Conservation (phyloP, 35 echinoderm and acorn worm species). For the Strongylocentrotus purpuratus region DNA sequence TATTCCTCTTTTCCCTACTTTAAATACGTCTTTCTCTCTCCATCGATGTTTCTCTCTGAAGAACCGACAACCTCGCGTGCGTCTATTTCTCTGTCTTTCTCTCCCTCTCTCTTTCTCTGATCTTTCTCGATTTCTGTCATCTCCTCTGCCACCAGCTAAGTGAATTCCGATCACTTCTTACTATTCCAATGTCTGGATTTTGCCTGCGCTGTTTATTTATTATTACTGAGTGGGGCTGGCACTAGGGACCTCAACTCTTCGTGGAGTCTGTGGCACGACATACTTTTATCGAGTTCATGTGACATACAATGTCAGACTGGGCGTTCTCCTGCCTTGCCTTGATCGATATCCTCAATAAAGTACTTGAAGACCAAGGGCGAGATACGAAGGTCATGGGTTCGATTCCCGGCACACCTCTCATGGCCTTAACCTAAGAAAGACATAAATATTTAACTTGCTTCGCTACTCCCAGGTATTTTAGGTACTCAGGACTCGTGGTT, state of each 20-base stretch:
- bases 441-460: too few relatives aligned
- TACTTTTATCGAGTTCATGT: constrained; percentile 5
- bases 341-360: neutral
- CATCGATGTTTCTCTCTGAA: neutral
- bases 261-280: neutral
- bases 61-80: neutral
- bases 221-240: constrained; percentile 19
- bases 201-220: constrained; percentile 38
- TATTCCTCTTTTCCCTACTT: neutral
- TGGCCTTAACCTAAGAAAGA: too few relatives aligned
- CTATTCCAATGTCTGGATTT: constrained; percentile 29
- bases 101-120: neutral
- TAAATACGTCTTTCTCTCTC: neutral
- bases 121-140: constrained; percentile 30
- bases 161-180: constrained; percentile 6
- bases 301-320: neutral
- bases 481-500: too few relatives aligned
- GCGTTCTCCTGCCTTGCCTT: neutral
- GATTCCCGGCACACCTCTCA: too few relatives aligned
- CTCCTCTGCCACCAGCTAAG: constrained; percentile 21
- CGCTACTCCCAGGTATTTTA: too few relatives aligned
- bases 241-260: constrained; percentile 8
- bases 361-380: neutral
- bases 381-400: too few relatives aligned
- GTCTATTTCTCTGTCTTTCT: neutral